phyloP scores from a whole-genome alignment of 2,113 vertebrate species.

The Heterotilapia buettikoferi region DNA sequence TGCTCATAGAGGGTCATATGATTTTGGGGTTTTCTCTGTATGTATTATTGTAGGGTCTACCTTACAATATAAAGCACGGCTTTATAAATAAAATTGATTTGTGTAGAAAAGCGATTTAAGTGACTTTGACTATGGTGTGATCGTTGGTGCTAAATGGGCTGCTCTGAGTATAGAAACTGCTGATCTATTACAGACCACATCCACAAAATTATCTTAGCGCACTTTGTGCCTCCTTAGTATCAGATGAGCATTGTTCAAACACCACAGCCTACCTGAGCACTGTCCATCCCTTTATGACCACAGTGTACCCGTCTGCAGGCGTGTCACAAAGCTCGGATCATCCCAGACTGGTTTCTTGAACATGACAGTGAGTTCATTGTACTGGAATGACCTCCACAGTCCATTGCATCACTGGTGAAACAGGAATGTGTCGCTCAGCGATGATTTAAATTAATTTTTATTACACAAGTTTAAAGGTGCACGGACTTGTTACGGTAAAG shows the following conservation, averaged over 20 bases:
- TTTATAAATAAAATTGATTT: background rate
- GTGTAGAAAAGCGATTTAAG: fast-evolving
- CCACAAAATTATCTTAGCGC: background rate
- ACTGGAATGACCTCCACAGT: background rate
- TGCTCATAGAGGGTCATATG: fast-evolving
- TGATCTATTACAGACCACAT: background rate
- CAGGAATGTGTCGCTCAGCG: background rate
- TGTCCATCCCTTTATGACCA: background rate
- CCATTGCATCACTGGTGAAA: background rate
- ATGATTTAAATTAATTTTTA: background rate
- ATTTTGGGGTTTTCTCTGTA: fast-evolving
- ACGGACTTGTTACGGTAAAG: background rate
- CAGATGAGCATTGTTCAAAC: background rate
- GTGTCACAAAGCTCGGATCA: fast-evolving
- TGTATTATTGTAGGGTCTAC: fast-evolving
- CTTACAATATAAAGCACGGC: fast-evolving
- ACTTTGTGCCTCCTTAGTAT: fast-evolving
- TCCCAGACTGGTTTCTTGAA: background rate
- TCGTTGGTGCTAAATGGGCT: background rate
- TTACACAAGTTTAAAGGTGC: background rate
- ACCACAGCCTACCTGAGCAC: background rate
- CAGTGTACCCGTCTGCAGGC: background rate
- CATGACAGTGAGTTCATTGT: background rate
- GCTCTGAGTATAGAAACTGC: background rate
- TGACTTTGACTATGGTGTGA: background rate